Conservation (phyloP, 2,113 vertebrate genomes). For the Platichthys flesus region DNA sequence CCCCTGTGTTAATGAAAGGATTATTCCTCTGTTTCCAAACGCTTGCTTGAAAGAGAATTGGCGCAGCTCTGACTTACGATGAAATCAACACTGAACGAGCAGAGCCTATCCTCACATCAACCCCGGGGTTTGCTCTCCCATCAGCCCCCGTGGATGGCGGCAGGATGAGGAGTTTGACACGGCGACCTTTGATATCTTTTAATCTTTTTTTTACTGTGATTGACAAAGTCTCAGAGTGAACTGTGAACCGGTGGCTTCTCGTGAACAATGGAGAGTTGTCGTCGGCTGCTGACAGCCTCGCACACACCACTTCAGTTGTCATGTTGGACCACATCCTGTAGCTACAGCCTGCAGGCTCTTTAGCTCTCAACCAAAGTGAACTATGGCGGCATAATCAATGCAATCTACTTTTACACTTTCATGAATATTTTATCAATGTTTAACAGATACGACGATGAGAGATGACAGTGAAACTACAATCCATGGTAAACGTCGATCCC, state of each 20-base stretch:
- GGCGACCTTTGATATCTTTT: constrained; percentile 63
- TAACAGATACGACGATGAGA: constrained; percentile 27
- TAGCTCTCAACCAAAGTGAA: constrained; percentile 14
- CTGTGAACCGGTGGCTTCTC: constrained; percentile 59
- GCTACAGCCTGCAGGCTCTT: constrained; percentile 20
- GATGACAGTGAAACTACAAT: constrained; percentile 20
- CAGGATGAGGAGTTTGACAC: constrained; percentile 54
- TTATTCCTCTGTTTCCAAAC: constrained; percentile 36
- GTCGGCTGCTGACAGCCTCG: constrained; percentile 22
- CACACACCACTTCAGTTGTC: constrained; percentile 8
- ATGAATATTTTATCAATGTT: constrained; percentile 56
- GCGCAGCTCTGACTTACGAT: too few species aligned
- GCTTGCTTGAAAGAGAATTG: constrained; percentile 5
- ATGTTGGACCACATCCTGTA: constrained; percentile 44
- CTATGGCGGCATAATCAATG: constrained; percentile 50
- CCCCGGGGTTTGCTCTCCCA: constrained; percentile 26
- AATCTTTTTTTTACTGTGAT: constrained; percentile 65
- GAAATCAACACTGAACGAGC: constrained; percentile 10
- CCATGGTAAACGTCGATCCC: constrained; percentile 1
- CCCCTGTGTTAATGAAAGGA: constrained; percentile 59
- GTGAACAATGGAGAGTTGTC: constrained; percentile 40
- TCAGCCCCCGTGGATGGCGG: constrained; percentile 25
- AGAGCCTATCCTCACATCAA: background rate
- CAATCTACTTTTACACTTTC: constrained; percentile 48
- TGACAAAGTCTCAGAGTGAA: constrained; percentile 68